Percentiles rank a stretch among this genome's conserved stretches.
Evolutionary conservation across 2,888 invertebrate species (phyloP).

Genomic region (Rhynchonema sp.): DNA sequence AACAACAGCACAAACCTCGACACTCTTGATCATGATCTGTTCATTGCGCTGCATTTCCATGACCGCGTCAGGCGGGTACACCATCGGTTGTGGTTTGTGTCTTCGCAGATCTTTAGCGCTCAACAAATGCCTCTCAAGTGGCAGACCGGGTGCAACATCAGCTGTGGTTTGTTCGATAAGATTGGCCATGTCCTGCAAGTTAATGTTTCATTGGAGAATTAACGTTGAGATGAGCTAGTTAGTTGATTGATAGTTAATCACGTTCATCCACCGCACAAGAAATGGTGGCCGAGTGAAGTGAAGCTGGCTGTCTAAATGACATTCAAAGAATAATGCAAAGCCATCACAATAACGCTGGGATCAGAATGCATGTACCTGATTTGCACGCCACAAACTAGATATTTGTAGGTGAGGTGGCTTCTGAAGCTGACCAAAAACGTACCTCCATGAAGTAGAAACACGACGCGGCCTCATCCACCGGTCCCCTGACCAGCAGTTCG

Average conservation of each 20-base stretch:
- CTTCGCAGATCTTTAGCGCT: slow-evolving; percentile 41
- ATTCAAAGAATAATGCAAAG: no score
- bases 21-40: slow-evolving; percentile 32
- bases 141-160: slow-evolving; percentile 47
- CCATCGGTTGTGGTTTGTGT: slow-evolving; percentile 19
- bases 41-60: slow-evolving; percentile 31
- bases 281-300: no score
- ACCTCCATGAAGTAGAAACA: slow-evolving; percentile 48
- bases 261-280: no score
- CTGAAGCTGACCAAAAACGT: no score
- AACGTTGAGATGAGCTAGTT: no score
- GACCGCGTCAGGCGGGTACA: slow-evolving; percentile 23
- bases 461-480: slow-evolving; percentile 20
- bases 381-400: no score
- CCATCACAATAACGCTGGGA: no score
- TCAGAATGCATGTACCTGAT: no score
- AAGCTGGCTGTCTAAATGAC: no score
- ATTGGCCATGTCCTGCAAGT: slow-evolving; percentile 12
- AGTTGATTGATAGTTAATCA: no score
- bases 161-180: slow-evolving; percentile 40
- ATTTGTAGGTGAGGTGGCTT: not conserved
- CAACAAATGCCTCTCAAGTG: slow-evolving; percentile 45
- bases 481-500: slow-evolving; percentile 32
- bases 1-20: slow-evolving; percentile 27
- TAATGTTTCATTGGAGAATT: no score